A percentile compares a stretch with the other conserved stretches of the same genome.
These are phyloP conservation scores for Epistrophella euchroma DNA, from an alignment of 2,888 invertebrate genomes.

Conservation along the genomic window DNA sequence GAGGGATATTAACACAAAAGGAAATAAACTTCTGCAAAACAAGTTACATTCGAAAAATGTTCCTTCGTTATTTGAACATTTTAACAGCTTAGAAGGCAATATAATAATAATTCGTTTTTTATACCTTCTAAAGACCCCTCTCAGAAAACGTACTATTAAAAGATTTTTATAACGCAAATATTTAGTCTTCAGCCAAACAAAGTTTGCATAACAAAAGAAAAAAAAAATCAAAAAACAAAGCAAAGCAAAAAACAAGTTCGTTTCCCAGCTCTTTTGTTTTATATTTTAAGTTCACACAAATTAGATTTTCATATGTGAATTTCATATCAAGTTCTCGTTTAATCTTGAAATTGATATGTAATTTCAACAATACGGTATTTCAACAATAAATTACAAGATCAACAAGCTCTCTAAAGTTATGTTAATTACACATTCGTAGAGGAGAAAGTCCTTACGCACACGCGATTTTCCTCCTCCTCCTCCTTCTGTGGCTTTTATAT, in stretches of 20 bases:
- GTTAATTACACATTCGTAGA: constrained; percentile 61
- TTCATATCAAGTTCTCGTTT: constrained; percentile 28
- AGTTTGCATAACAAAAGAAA: constrained; percentile 19
- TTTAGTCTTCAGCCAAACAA: neutral
- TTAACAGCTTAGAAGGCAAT: constrained; percentile 1
- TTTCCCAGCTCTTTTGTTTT: constrained; percentile 51
- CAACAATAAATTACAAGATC: constrained; percentile 55
- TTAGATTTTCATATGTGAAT: constrained; percentile 16
- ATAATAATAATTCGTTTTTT: neutral
- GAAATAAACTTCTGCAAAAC: neutral
- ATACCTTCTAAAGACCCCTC: neutral
- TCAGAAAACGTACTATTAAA: neutral
- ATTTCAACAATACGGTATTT: constrained; percentile 22
- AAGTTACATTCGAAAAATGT: neutral
- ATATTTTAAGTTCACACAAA: constrained; percentile 1
- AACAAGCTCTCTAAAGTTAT: constrained; percentile 37
- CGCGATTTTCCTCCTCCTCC: constrained; percentile 18
- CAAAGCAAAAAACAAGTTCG: constrained; percentile 55
- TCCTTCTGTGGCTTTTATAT: neutral
- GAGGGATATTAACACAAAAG: neutral
- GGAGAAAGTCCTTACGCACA: constrained; percentile 65
- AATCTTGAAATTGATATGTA: constrained; percentile 25
- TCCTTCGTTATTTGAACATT: neutral
- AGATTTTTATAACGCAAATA: neutral
- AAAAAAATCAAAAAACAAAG: neutral